Base-by-base conservation (phyloP, 2,888 invertebrate species). In the Orchesella flavescens region DNA sequence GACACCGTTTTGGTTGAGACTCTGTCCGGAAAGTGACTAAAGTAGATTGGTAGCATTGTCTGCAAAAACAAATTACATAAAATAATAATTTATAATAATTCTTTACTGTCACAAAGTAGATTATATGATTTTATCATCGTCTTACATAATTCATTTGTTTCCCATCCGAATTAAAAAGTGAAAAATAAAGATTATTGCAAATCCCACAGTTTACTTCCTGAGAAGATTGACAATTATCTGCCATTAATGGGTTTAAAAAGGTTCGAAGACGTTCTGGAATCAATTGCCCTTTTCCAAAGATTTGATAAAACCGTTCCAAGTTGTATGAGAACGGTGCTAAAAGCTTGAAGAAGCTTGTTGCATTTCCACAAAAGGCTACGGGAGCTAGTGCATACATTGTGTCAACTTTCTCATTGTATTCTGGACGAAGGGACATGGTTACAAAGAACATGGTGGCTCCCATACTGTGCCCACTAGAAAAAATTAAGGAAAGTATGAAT, bases 401-500 rank as follows among this genome's bases (percentile, higher is more conserved):
- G 12, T 79, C 79, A 23, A 79, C 72, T 44, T 79, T 79, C 43
- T 79, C 79, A 19, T 79, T 79, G 23, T 80, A 80, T 19, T 80
- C 80, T 9, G 73, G 73, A 1, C 66, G 61, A 15, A 55, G 17
- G 0, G 63, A 55, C 80, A 80, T 80, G 46, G 66, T 55, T 3
- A 80, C 72, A 19, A 73, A 80, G 44, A 73, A 80, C 79, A 79
- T 79, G 12, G 79, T 79, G 10, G 17, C 63, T 3, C 79, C 79
- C 79, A 79, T 79, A 23, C 71, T 72, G 21, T 79, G 79, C n/a
- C 71, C 79, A 65, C n/a, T n/a, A n/a, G n/a, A n/a, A n/a, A n/a
- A n/a, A n/a, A n/a, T n/a, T n/a, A n/a, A n/a, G n/a, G n/a, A n/a
- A n/a, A n/a, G n/a, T n/a, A n/a, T n/a, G n/a, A n/a, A n/a, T n/a